These are phyloP conservation scores for Argynnis bischoffii DNA, from an alignment of 2,888 invertebrate species.

Conservation along the genomic window DNA sequence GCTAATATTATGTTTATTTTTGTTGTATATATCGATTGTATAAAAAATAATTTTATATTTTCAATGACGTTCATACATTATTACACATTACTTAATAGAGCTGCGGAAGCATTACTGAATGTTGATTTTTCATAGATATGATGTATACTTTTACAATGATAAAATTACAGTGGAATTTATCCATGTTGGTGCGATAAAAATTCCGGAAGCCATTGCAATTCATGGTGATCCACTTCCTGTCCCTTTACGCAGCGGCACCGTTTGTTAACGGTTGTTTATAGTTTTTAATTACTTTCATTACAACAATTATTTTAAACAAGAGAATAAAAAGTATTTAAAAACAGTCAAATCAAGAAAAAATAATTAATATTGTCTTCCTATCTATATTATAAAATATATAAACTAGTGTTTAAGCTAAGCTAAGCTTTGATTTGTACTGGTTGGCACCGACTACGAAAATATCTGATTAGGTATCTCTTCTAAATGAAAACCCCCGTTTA, in stretches of 20 bases:
- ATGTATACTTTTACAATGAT: slow-evolving; percentile 25
- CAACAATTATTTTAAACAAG: neutral
- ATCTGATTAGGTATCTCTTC: no score
- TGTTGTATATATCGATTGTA: neutral
- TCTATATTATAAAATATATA: no score
- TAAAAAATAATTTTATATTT: no score
- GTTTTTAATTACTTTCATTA: slow-evolving; percentile 50
- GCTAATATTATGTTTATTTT: neutral
- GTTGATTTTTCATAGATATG: neutral
- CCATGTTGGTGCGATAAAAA: slow-evolving; percentile 44
- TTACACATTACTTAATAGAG: no score
- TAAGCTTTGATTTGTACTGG: no score
- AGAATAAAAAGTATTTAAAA: no score
- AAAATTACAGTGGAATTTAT: slow-evolving; percentile 27
- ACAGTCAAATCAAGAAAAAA: no score
- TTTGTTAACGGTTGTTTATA: slow-evolving; percentile 60
- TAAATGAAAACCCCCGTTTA: no score
- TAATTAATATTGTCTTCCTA: no score
- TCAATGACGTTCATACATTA: no score
- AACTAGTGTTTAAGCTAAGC: no score
- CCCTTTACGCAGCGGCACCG: slow-evolving; percentile 63
- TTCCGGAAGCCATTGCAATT: slow-evolving; percentile 62
- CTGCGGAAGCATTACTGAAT: neutral
- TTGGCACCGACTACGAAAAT: no score
- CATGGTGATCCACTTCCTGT: slow-evolving; percentile 63